Percentiles rank a stretch among this genome's conserved stretches.
Evolutionary conservation across 35 echinoderm and acorn worm genomes (phyloP).

Genomic region (Ophiothrix spiculata): DNA sequence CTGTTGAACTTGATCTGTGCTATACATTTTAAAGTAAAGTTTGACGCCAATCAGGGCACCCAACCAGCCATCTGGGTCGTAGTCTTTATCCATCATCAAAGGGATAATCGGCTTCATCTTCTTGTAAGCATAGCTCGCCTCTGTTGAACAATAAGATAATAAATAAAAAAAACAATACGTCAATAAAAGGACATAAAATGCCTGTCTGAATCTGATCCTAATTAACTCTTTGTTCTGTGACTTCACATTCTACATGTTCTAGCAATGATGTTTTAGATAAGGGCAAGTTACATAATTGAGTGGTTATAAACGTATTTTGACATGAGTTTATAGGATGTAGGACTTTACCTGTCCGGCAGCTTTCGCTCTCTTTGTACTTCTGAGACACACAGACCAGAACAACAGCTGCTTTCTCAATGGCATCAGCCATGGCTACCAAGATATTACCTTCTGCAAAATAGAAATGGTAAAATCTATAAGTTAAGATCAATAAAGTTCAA

Average conservation of each 20-base stretch:
- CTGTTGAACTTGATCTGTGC: neutral
- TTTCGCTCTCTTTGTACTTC: constrained; percentile 35
- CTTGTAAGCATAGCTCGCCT: constrained; percentile 45
- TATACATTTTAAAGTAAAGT: constrained; percentile 29
- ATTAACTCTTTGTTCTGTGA: neutral
- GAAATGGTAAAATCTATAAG: too few relatives aligned
- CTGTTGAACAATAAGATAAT: constrained; percentile 4
- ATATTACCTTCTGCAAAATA: constrained; percentile 22
- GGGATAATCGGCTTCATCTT: constrained; percentile 24
- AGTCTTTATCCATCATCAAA: constrained; percentile 13
- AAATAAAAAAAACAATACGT: too few relatives aligned
- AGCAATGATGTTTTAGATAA: too few relatives aligned
- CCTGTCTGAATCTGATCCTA: neutral
- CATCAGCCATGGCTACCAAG: constrained; percentile 28
- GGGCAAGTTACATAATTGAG: neutral
- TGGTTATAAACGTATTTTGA: neutral
- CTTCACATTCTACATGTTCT: neutral
- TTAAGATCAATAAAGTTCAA: too few relatives aligned
- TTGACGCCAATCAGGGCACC: constrained; percentile 39
- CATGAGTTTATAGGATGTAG: neutral
- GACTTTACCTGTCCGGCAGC: constrained; percentile 36
- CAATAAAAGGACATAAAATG: neutral
- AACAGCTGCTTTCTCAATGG: constrained; percentile 20
- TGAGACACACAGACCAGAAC: constrained; percentile 22
- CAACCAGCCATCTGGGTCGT: constrained; percentile 40